Evolutionary conservation across 2,113 vertebrate genomes (phyloP).

Genomic region (Pseudorhombus dupliciocellatus): DNA sequence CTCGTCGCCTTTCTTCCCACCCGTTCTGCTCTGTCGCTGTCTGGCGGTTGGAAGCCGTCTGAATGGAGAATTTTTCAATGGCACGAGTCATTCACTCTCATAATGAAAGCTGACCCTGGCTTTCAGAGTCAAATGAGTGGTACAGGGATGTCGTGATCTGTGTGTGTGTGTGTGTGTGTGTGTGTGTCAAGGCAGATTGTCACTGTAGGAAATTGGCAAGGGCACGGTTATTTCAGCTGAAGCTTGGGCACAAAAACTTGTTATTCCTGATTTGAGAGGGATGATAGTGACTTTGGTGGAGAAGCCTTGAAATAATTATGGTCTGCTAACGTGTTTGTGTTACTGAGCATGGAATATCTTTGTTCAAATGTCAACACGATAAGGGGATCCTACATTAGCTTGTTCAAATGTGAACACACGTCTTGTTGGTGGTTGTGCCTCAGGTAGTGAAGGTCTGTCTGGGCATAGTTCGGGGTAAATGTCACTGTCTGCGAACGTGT

Average conservation of each 20-base stretch:
- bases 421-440: no score
- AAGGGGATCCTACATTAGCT: slow-evolving; percentile 17
- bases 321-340: slow-evolving; percentile 6
- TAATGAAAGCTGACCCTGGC: slow-evolving; percentile 25
- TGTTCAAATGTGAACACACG: background rate
- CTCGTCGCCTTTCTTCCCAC: slow-evolving; percentile 7
- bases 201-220: slow-evolving; percentile 16
- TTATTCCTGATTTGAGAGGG: background rate
- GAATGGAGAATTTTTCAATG: slow-evolving; percentile 18
- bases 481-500: no score
- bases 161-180: background rate
- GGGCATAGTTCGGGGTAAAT: no score
- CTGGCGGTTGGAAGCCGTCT: slow-evolving; percentile 1
- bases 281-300: background rate
- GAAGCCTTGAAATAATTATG: background rate
- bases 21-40: background rate
- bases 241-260: background rate
- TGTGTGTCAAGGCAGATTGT: background rate
- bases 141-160: background rate
- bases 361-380: slow-evolving; percentile 17
- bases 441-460: no score
- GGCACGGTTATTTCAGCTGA: background rate
- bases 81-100: slow-evolving; percentile 20
- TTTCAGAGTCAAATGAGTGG: slow-evolving; percentile 6
- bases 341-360: background rate